Base-by-base conservation (phyloP, 1,140 invertebrate species). In the Mylabris phalerata region DNA sequence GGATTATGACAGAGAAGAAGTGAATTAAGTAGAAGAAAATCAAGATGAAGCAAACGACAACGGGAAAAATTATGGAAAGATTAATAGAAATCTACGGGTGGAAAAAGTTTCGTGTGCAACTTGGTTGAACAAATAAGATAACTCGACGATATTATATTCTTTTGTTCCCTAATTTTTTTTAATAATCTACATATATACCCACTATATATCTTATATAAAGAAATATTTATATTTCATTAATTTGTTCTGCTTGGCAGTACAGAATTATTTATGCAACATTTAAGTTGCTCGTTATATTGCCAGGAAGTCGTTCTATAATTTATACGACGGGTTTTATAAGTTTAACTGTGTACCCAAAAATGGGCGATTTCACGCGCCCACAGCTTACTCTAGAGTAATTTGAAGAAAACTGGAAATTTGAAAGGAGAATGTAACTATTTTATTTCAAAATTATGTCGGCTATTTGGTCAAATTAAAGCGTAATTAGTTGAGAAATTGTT, bases 161-260 rank as follows among this genome's bases (percentile, higher is more conserved):
- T 60, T 60, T 51, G 44, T 50, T 59, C 57, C 11, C 26, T 10
- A 32, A 39, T 49, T 44, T 43, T 38, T 46, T 38, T 27, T 45
- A 54, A 44, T 54, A 54, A 54, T 54, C 39, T 52, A 59, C 7
- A 32, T 32, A 32, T 5, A 4, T 32, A 4, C 32, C 32, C 7
- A 32, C 7, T 32, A 32, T 32, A 32, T 32, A 32, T 32, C 4
- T 32, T 40, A 51, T 19, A 51, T 39, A 13, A 52, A 62, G 52
- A 64, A 54, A 62, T 67, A 65, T 67, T 67, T 67, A 67, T 67
- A 65, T 67, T 67, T 59, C 65, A 67, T 67, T 67, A 67, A 67
- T 65, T 67, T 55, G 61, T 63, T 65, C 57, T 62, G 62, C 62
- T 64, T 48, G 43, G 50, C 56, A 39, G 45, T 58, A 58, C 19